Base-by-base conservation (phyloP, 2,113 vertebrate genomes). In the Cynocephalus volans region DNA sequence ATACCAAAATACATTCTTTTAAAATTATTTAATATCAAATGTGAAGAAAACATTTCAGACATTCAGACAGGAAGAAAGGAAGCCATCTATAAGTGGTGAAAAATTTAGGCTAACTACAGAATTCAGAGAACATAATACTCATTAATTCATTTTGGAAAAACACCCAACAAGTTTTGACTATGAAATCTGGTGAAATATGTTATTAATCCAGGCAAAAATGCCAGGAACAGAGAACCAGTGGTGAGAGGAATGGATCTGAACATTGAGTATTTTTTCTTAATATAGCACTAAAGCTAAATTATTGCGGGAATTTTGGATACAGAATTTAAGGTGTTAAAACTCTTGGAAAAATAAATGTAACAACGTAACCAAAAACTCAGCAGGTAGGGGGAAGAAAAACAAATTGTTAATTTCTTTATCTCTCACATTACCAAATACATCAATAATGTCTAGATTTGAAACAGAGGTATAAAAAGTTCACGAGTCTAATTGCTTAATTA, bases 401-500 rank as follows among this genome's bases (percentile, higher is more conserved):
- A 82, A 89, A 48, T 56, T 86, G 15, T 89, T 70, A 64, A 64
- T 50, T 84, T 58, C 26, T 36, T 45, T 80, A 65, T 82, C 17
- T 85, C 73, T 94, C 36, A 79, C 24, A 15, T 79, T n/a, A n/a
- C 50, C 80, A 54, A 80, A 19, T 88, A 67, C 6, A 33, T 58
- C 6, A 54, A 48, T 75, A 62, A 75, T 33, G 90, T 56, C 33
- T 88, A 50, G 69, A 64, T 70, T 62, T 82, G 28, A 94, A 79
- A 69, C 48, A 73, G 67, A 81, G 26, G 3, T 62, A 31, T 73
- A 67, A 75, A 90, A 76, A n/a, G 26, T 70, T 64, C 76, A 52
- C 75, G 31, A 81, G n/a, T 52, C 31, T 58, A 89, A 70, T 28
- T 93, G 33, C n/a, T 79, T 75, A 84, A 84, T 84, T 60, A 72